phyloP scores from a whole-genome alignment of 1,140 invertebrate genomes.

The Triops longicaudatus region DNA sequence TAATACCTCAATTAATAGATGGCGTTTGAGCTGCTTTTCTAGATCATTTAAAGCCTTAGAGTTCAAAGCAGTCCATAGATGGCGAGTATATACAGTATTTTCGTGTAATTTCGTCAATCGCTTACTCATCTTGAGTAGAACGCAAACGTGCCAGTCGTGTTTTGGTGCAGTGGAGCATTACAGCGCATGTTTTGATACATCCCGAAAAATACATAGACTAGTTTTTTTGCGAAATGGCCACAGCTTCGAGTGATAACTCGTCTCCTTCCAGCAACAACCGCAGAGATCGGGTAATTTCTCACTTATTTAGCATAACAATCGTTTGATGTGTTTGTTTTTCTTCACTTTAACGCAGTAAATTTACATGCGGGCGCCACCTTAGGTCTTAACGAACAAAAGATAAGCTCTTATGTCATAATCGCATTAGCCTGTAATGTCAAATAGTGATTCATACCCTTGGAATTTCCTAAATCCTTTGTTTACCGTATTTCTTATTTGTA shows the following conservation, averaged over 20 bases:
- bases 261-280: background rate
- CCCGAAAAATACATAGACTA: too few species aligned
- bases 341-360: too few species aligned
- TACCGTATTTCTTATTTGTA: too few species aligned
- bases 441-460: too few species aligned
- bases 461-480: too few species aligned
- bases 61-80: background rate
- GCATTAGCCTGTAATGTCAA: too few species aligned
- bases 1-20: background rate
- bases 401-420: too few species aligned
- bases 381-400: too few species aligned
- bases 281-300: background rate
- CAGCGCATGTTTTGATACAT: background rate
- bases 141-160: background rate
- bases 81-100: background rate
- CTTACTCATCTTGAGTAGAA: background rate
- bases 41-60: background rate
- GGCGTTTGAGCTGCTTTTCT: background rate
- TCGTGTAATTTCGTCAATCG: background rate
- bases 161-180: background rate
- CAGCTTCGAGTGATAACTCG: background rate
- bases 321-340: too few species aligned
- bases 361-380: too few species aligned
- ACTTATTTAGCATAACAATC: too few species aligned
- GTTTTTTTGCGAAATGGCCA: too few species aligned